Percentiles rank a stretch among this genome's conserved stretches.
Conservation (phyloP, 2,888 invertebrate species). For the Emmelina monodactyla region DNA sequence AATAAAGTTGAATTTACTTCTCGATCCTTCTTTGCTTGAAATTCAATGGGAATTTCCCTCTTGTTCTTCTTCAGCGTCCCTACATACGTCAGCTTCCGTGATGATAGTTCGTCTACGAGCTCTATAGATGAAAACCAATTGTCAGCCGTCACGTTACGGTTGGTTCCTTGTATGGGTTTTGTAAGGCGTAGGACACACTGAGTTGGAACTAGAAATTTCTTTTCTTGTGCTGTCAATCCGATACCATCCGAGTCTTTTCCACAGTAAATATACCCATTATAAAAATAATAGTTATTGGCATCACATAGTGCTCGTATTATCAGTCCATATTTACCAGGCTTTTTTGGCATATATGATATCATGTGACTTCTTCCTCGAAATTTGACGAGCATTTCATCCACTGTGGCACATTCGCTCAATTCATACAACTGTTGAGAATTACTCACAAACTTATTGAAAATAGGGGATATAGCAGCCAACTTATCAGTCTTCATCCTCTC, state of each 20-base stretch:
- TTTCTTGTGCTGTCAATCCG: conserved; percentile 3
- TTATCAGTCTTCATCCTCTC: neutral
- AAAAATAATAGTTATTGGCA: too few relatives aligned
- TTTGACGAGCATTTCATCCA: too few relatives aligned
- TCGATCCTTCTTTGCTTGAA: conserved; percentile 6
- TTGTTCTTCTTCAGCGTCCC: conserved; percentile 11
- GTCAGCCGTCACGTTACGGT: conserved; percentile 5
- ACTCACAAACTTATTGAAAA: too few relatives aligned
- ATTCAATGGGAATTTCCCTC: conserved; percentile 10
- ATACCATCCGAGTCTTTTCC: conserved; percentile 8
- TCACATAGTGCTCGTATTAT: too few relatives aligned
- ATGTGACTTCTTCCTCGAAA: too few relatives aligned
- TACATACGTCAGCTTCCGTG: neutral
- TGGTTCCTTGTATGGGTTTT: conserved; percentile 3
- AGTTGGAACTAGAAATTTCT: conserved; percentile 3
- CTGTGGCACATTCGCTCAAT: too few relatives aligned
- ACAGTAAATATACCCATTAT: conserved; percentile 5
- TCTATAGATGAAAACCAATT: neutral
- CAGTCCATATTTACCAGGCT: too few relatives aligned
- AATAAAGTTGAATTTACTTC: conserved; percentile 7
- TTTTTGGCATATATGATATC: too few relatives aligned
- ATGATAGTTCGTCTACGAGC: neutral
- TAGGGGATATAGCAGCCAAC: too few relatives aligned
- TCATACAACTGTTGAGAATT: too few relatives aligned
- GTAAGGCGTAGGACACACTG: conserved; percentile 6